A percentile compares a stretch with the other conserved stretches of the same genome.
These are phyloP conservation scores for Drosophila bocki DNA, from an alignment of 1,140 invertebrate species.

Conservation along the genomic window DNA sequence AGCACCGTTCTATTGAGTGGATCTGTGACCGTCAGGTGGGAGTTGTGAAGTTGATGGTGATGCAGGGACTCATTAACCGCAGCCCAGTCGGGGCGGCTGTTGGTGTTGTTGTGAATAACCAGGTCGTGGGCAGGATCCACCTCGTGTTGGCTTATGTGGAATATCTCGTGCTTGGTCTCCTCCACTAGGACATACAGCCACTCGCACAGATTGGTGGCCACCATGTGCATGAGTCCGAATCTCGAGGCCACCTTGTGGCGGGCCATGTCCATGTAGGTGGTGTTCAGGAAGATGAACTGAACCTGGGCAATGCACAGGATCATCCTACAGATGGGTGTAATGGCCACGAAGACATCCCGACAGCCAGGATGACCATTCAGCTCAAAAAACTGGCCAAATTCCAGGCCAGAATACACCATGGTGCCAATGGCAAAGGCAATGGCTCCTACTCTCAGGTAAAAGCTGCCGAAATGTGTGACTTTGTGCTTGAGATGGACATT, in stretches of 20 bases:
- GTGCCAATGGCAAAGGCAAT: constrained; percentile 95
- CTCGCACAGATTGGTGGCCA: constrained; percentile 96
- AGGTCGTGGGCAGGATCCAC: constrained; percentile 43
- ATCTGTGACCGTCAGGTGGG: constrained; percentile 19
- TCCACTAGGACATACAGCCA: constrained; percentile 95
- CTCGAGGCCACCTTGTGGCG: constrained; percentile 95
- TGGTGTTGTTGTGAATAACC: constrained; percentile 22
- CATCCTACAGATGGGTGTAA: constrained; percentile 93
- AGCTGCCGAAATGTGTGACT: constrained; percentile 90
- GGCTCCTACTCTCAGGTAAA: constrained; percentile 94
- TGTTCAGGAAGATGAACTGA: constrained; percentile 92
- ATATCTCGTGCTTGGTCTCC: constrained; percentile 92
- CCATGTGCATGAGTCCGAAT: constrained; percentile 96
- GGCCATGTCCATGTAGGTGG: constrained; percentile 90
- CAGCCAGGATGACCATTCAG: constrained; percentile 89
- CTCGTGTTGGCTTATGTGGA: constrained; percentile 85
- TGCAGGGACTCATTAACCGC: constrained; percentile 62
- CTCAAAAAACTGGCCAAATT: constrained; percentile 94
- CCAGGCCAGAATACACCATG: constrained; percentile 96
- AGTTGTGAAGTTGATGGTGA: constrained; percentile 11
- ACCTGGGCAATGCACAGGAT: constrained; percentile 96
- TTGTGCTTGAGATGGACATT: constrained; percentile 80
- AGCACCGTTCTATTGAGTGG: constrained; percentile 17
- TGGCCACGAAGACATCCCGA: constrained; percentile 90
- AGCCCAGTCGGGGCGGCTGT: constrained; percentile 57